phyloP scores from a whole-genome alignment of 1,140 invertebrate genomes.

The Andricus grossulariae region DNA sequence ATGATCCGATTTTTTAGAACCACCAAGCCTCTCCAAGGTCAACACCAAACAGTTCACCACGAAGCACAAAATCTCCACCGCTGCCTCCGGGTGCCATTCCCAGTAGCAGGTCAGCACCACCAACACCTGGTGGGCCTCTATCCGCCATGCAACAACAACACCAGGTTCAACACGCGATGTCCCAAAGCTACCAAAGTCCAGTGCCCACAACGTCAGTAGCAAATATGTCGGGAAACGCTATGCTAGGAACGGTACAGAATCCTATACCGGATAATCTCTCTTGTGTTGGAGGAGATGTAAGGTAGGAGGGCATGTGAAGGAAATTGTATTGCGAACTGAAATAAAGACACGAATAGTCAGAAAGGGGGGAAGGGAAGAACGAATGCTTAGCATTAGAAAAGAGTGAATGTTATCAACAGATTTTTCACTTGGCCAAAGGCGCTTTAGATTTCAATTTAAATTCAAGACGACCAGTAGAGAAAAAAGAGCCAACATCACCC shows the following conservation, averaged over 20 bases:
- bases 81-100: slow-evolving; percentile 75
- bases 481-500: background rate
- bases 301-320: slow-evolving; percentile 66
- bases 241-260: slow-evolving; percentile 73
- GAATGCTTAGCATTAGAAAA: slow-evolving; percentile 19
- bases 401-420: slow-evolving; percentile 9
- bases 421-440: background rate
- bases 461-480: background rate
- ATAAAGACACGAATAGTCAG: slow-evolving; percentile 27
- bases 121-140: slow-evolving; percentile 80
- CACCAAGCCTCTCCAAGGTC: slow-evolving; percentile 92
- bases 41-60: slow-evolving; percentile 92
- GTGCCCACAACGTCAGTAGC: slow-evolving; percentile 66
- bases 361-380: slow-evolving; percentile 8
- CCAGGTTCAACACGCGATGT: slow-evolving; percentile 68
- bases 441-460: background rate
- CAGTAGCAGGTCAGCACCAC: slow-evolving; percentile 81
- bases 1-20: slow-evolving; percentile 76
- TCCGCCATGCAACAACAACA: slow-evolving; percentile 61
- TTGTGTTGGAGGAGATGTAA: slow-evolving; percentile 79
- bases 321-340: slow-evolving; percentile 32
- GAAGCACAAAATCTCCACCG: slow-evolving; percentile 92
- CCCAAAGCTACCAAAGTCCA: slow-evolving; percentile 71
- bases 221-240: slow-evolving; percentile 72
- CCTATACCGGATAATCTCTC: slow-evolving; percentile 74